These are phyloP conservation scores for Agapetus fuscipes DNA, from an alignment of 2,888 invertebrate species.

Conservation along the genomic window DNA sequence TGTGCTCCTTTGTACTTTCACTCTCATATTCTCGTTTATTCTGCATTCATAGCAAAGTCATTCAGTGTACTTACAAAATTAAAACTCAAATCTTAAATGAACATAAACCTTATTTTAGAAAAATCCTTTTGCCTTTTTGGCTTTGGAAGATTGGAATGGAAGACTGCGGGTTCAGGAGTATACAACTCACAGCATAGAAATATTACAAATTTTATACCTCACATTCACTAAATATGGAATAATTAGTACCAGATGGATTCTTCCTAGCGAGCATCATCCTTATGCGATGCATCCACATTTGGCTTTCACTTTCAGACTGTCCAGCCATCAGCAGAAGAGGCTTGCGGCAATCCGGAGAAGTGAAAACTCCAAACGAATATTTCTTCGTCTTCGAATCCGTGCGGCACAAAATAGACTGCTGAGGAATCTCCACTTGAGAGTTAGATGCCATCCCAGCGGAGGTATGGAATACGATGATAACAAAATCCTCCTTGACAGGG, in stretches of 20 bases:
- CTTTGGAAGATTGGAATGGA: no score
- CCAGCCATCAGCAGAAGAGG: constrained; percentile 57
- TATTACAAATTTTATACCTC: no score
- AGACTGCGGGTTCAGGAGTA: no score
- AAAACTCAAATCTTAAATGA: no score
- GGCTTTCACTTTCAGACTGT: constrained; percentile 52
- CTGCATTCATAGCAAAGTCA: no score
- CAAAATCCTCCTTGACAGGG: constrained; percentile 42
- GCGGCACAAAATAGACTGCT: constrained; percentile 49
- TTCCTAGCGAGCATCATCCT: constrained; percentile 40
- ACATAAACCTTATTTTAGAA: no score
- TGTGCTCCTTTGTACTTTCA: no score
- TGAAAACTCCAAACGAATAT: constrained; percentile 60
- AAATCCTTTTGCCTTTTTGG: no score
- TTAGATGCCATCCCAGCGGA: constrained; percentile 30
- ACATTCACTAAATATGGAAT: no score
- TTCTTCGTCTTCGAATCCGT: constrained; percentile 58
- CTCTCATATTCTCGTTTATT: no score
- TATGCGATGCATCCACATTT: constrained; percentile 60
- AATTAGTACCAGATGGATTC: constrained; percentile 31
- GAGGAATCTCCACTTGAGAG: constrained; percentile 44
- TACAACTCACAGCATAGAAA: no score
- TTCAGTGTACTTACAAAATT: no score
- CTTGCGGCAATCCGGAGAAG: constrained; percentile 45
- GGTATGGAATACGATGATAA: constrained; percentile 47